Evolutionary conservation across 2,797 vertebrate genomes (phyloP), one percentile per base, ranked within the genome.

Genomic region (Esox masquinongy): DNA sequence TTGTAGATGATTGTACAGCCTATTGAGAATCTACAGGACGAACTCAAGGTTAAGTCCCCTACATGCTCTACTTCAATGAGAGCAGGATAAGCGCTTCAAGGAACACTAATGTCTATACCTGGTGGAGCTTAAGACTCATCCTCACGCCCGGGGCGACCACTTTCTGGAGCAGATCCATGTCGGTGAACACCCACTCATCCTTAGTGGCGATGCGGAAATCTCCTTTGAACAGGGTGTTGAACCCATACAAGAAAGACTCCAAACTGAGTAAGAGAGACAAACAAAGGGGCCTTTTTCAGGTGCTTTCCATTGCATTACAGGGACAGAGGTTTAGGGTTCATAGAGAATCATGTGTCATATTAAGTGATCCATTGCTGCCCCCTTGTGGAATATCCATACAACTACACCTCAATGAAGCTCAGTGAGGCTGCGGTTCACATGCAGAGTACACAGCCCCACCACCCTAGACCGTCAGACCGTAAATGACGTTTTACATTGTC

Each of bases 61-160:
- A 59, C 53, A 59, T 12, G 9, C n/a, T 22, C 7, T 59, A 59
- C 53, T 59, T n/a, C 17, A n/a, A 22, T n/a, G 51, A 19, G 51
- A 53, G 17, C 51, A 19, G n/a, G 19, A 19, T 39, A 17, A 51
- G 5, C 50, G 19, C 24, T 53, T 72, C 15, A 19, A 31, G 61
- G 43, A 29, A 43, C 9, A 2, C 15, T 64, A 19, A 73, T 22
- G 31, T 47, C 43, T 31, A 68, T 84, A 97, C 97, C 96, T 99
- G 97, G 82, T 99, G 98, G 49, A 99, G 93, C 80, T 99, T 99
- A 86, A 99, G 93, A 74, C 97, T 97, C 97, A 99, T 99, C 81
- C 97, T 92, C 70, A 99, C 95, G 0, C 96, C 98, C 0, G 97
- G 98, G 31, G 95, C 96, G 11, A 99, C 95, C 8, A 98, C 96